Percentiles rank a stretch among this genome's conserved stretches.
Evolutionary conservation across 2,888 invertebrate genomes (phyloP).

Genomic region (Epsilonema sp.): DNA sequence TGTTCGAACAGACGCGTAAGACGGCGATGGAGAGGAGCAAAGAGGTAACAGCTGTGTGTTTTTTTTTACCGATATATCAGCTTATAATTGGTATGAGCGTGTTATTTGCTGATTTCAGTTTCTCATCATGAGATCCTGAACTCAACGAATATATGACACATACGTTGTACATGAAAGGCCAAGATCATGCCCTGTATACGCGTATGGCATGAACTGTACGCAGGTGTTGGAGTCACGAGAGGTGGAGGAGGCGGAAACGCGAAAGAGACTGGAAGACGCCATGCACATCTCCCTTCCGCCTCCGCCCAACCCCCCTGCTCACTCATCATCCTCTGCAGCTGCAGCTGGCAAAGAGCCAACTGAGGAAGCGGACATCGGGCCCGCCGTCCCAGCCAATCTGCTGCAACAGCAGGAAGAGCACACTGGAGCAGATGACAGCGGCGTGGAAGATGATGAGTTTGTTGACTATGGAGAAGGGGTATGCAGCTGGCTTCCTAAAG

Average conservation of each 20-base stretch:
- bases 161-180: too few relatives aligned
- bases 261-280: not conserved
- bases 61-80: too few relatives aligned
- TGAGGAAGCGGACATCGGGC: slow-evolving; percentile 1
- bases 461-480: slow-evolving; percentile 2
- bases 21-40: slow-evolving; percentile 30
- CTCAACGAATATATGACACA: too few relatives aligned
- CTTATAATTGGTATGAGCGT: too few relatives aligned
- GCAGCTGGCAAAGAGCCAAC: slow-evolving; percentile 4
- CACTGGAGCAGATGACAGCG: slow-evolving; percentile 22
- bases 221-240: slow-evolving; percentile 6
- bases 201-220: not conserved
- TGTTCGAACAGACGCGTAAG: slow-evolving; percentile 39
- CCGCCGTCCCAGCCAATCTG: not conserved
- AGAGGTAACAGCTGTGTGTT: too few relatives aligned
- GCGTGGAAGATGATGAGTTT: slow-evolving; percentile 24
- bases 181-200: too few relatives aligned
- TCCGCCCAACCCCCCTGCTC: not conserved
- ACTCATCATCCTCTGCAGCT: slow-evolving; percentile 1
- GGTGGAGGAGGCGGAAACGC: not conserved
- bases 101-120: too few relatives aligned
- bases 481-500: slow-evolving; percentile 1
- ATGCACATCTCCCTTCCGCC: slow-evolving; percentile 3
- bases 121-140: too few relatives aligned
- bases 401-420: too few relatives aligned